Evolutionary conservation across 2,113 vertebrate genomes (phyloP).

Genomic region (Grantiella picta): DNA sequence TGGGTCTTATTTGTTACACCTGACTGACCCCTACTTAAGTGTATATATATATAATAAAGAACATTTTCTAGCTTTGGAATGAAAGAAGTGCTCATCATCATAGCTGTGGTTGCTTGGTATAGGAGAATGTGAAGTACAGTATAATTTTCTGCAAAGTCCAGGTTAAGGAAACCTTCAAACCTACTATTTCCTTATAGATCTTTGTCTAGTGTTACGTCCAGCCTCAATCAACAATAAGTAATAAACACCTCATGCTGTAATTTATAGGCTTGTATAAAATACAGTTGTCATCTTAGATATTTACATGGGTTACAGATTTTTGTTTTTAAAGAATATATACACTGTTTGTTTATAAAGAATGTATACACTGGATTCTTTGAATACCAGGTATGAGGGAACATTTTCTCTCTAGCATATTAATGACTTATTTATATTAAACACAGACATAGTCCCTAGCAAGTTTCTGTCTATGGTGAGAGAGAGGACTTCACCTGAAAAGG

Average conservation of each 20-base stretch:
- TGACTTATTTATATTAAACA: not conserved
- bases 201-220: not conserved
- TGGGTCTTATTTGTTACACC: not conserved
- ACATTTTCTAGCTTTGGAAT: not conserved
- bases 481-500: not conserved
- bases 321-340: not conserved
- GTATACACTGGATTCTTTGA: not conserved
- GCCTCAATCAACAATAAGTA: rapidly evolving
- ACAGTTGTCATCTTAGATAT: not conserved
- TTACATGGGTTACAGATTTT: not conserved
- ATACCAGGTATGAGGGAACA: not conserved
- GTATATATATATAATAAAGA: not conserved
- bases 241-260: not conserved
- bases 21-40: not conserved
- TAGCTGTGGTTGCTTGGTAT: not conserved
- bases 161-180: not conserved
- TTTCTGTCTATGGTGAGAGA: not conserved
- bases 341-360: not conserved
- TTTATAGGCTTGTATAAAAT: not conserved
- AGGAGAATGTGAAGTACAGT: not conserved
- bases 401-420: not conserved
- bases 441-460: not conserved
- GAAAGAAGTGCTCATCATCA: not conserved
- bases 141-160: not conserved
- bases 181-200: not conserved